Evolutionary conservation across 2,113 vertebrate species (phyloP), one percentile per base, ranked within the genome.

Genomic region (Rana temporaria): DNA sequence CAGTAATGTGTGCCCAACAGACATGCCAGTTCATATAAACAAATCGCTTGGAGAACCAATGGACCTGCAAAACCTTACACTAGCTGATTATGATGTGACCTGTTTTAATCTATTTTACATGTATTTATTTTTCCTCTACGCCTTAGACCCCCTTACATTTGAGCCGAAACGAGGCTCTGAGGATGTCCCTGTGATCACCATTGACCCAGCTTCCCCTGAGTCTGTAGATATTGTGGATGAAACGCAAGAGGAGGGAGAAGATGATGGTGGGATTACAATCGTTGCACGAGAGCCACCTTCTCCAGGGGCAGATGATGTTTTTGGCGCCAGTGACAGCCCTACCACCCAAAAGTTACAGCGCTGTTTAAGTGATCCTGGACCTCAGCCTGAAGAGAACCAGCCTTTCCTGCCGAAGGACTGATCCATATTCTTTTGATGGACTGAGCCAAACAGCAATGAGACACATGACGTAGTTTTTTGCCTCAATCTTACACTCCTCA

Each of bases 331-430:
- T 0, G 93, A 94, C 68, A 91, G 90, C 72, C 86, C 89, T 26
- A 92, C 91, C 85, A 94, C 92, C 22, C 95, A 94, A 86, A 91
- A 95, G 72, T 94, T 99, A 77, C 91, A 90, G 83, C 94, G 98
- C 68, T 99, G 97, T 87, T 93, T 99, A 86, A 99, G 98, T 9
- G 98, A 99, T 90, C 98, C 98, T 0, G 98, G 98, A 22, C 98
- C 98, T 0, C 90, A 91, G 38, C 91, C 93, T 0, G 95, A 96
- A 17, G 96, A 97, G 0, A 96, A 96, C 86, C 94, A 98, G 26
- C 96, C 97, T 74, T 97, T 98, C 90, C 93, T 98, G 82, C 95
- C 92, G 78, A 94, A 87, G 18, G 90, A 93, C 22, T 83, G 34
- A 83, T 83, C 30, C 6, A 1, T 57, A 55, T 68, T 12, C 9